Evolutionary conservation across 2,113 vertebrate species (phyloP).

Genomic region (Oreotrochilus melanogaster): DNA sequence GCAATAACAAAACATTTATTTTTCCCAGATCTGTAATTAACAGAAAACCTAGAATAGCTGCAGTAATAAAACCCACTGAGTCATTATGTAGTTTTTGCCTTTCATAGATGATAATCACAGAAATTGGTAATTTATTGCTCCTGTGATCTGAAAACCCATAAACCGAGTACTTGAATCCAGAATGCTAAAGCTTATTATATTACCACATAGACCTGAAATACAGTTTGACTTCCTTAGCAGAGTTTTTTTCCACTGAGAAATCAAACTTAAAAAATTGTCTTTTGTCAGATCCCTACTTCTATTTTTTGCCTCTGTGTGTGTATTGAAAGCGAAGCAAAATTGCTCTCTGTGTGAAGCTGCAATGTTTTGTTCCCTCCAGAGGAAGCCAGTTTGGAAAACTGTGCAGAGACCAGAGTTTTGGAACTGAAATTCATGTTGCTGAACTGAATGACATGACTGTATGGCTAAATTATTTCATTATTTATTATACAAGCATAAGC

Average conservation of each 20-base stretch:
- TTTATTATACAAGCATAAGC: background rate
- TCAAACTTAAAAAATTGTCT: background rate
- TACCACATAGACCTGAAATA: background rate
- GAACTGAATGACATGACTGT: background rate
- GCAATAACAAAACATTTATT: constrained; percentile 68
- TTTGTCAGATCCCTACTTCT: background rate
- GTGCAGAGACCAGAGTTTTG: background rate
- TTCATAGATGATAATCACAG: constrained; percentile 78
- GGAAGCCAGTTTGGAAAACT: background rate
- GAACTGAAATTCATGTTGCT: background rate
- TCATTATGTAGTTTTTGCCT: constrained; percentile 72
- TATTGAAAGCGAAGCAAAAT: background rate
- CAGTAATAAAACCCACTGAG: constrained; percentile 74
- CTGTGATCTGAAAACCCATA: constrained; percentile 58
- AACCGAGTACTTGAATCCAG: constrained; percentile 48
- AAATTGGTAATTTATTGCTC: constrained; percentile 75
- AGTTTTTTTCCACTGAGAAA: background rate
- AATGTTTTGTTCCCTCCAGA: background rate
- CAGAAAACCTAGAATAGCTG: constrained; percentile 69
- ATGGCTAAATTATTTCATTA: background rate
- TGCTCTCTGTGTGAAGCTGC: background rate
- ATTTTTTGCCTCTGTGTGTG: background rate
- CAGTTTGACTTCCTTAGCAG: background rate
- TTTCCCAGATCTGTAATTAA: constrained; percentile 75
- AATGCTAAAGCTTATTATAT: constrained; percentile 13